Evolutionary conservation across 2,113 vertebrate species (phyloP).

Genomic region (Calonectris borealis): DNA sequence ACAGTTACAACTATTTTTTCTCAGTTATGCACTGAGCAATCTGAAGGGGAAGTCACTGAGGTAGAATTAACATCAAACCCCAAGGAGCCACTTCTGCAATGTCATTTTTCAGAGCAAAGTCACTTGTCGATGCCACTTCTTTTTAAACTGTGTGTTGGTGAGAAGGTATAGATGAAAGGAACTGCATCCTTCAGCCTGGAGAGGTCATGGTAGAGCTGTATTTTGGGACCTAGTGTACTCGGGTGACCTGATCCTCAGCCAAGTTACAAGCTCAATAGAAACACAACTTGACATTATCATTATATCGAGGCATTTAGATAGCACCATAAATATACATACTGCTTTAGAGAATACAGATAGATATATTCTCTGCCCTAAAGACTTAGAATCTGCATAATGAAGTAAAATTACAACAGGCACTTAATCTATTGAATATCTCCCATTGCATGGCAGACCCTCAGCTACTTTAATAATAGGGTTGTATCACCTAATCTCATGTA

Average conservation of each 20-base stretch:
- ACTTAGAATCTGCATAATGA: slow-evolving; percentile 14
- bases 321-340: not conserved
- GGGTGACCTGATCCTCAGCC: not conserved
- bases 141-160: not conserved
- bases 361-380: not conserved
- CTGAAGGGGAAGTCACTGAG: not conserved
- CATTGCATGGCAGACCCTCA: not conserved
- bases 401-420: not conserved
- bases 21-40: not conserved
- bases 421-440: not conserved
- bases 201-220: slow-evolving; percentile 41
- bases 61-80: not conserved
- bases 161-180: not conserved
- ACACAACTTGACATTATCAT: not conserved
- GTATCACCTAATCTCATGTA: not conserved
- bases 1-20: not conserved
- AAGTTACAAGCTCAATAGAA: not conserved
- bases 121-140: not conserved
- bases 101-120: not conserved
- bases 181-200: slow-evolving; percentile 39
- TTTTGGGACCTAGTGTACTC: not conserved
- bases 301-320: not conserved
- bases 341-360: not conserved
- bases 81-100: not conserved
- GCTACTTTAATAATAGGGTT: not conserved